Evolutionary conservation across 1,140 invertebrate species (phyloP).

Genomic region (Luehdorfia chinensis): DNA sequence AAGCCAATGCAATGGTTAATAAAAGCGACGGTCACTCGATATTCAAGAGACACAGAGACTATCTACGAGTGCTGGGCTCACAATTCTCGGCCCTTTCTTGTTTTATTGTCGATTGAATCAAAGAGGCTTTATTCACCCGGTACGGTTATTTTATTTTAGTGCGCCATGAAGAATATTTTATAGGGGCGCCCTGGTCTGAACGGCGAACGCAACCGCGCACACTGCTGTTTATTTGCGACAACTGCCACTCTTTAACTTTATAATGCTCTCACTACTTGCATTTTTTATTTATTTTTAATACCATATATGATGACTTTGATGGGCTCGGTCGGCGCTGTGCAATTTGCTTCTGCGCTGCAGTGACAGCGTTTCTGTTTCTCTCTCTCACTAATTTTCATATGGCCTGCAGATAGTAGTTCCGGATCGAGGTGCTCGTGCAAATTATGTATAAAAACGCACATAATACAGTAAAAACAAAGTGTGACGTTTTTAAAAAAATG

Average conservation of each 20-base stretch:
- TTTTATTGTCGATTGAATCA: slow-evolving; percentile 19
- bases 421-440: too few relatives aligned
- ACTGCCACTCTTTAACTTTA: background rate
- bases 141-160: slow-evolving; percentile 14
- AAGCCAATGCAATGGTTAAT: background rate
- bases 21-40: slow-evolving; percentile 22
- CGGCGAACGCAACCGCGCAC: background rate
- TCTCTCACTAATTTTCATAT: too few relatives aligned
- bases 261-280: too few relatives aligned
- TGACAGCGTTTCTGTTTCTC: too few relatives aligned
- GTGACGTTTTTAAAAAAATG: too few relatives aligned
- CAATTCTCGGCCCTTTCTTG: slow-evolving; percentile 15
- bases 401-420: too few relatives aligned
- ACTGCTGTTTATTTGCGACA: background rate
- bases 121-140: slow-evolving; percentile 11
- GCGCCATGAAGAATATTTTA: slow-evolving; percentile 16
- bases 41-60: slow-evolving; percentile 23
- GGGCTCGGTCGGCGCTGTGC: too few relatives aligned
- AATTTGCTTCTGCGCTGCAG: too few relatives aligned
- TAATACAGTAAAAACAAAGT: too few relatives aligned
- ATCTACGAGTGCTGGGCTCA: slow-evolving; percentile 18
- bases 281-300: too few relatives aligned
- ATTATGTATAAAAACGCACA: too few relatives aligned
- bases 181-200: slow-evolving; percentile 7
- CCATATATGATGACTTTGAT: too few relatives aligned